A percentile compares a stretch with the other conserved stretches of the same genome.
These are phyloP conservation scores for Zapornia atra DNA, from an alignment of 2,113 vertebrate genomes.

Conservation along the genomic window DNA sequence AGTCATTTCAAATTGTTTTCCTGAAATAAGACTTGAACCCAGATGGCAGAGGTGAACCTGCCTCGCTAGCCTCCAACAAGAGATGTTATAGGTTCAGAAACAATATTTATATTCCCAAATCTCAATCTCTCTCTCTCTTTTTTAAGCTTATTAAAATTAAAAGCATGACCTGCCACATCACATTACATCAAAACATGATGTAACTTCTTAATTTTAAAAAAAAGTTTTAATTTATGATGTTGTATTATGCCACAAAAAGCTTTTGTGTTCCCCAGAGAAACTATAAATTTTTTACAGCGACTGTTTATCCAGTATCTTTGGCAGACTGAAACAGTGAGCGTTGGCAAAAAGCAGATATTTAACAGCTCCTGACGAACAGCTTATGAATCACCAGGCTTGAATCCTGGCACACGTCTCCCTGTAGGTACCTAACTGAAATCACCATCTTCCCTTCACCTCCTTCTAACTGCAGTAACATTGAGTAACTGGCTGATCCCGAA, in stretches of 20 bases:
- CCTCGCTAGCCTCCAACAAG: neutral
- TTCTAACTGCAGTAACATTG: neutral
- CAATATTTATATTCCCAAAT: slow-evolving; percentile 9
- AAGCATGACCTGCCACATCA: slow-evolving; percentile 66
- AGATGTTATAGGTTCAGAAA: neutral
- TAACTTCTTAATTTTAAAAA: slow-evolving; percentile 64
- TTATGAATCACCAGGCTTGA: slow-evolving; percentile 40
- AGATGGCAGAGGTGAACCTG: slow-evolving; percentile 43
- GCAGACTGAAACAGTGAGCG: slow-evolving; percentile 32
- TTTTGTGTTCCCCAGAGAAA: slow-evolving; percentile 67
- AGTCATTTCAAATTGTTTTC: slow-evolving; percentile 27
- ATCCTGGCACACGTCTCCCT: neutral
- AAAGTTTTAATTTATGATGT: slow-evolving; percentile 68
- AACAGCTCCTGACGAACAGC: slow-evolving; percentile 38
- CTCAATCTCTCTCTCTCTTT: neutral
- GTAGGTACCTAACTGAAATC: neutral
- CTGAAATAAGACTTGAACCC: slow-evolving; percentile 27
- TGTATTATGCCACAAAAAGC: slow-evolving; percentile 62
- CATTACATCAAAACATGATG: slow-evolving; percentile 74
- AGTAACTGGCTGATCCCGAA: neutral
- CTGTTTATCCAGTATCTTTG: slow-evolving; percentile 61
- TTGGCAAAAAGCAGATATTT: slow-evolving; percentile 60
- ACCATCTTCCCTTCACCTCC: neutral
- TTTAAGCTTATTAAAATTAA: slow-evolving; percentile 62
- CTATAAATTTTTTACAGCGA: slow-evolving; percentile 67